Base-by-base conservation (phyloP, 64 coral and sea anemone genomes). In the Montipora cactus region DNA sequence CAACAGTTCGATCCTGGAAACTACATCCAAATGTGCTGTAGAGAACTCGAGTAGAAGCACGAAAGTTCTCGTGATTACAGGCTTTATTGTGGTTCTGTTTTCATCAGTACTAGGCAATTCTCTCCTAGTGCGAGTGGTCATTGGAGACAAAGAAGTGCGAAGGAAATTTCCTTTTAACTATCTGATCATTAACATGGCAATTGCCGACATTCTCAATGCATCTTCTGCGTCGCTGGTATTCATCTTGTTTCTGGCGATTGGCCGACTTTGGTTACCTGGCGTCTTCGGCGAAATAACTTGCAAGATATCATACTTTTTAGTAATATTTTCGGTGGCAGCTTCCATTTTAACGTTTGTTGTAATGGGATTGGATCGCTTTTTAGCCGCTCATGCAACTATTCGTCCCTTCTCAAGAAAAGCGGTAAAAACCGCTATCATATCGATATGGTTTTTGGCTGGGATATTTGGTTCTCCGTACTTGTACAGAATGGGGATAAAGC, bases 171-270 rank as follows among this genome's bases (percentile, higher is more conserved):
- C 82, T 11, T 96, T 96, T 74, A 96, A 96, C 61, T 90, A 90
- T 67, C 69, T 96, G 12, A 91, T 96, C 45, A 89, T 96, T 25
- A 89, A 81, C 76, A 96, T 96, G 91, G 95, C 95, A 25, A 79
- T 79, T 44, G 95, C 95, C 0, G 95, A 96, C 46, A 93, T 96
- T 87, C 76, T 96, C 9, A 92, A 93, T 79, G 95, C 84, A 5
- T 69, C 89, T 3, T 87, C 88, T 19, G 79, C 90, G 5, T 13
- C 77, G 45, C 80, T 92, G 2, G 44, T 93, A 62, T 75, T 89
- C 13, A 57, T 87, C 44, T 47, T 52, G 21, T 96, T 87, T 44
- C 55, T 93, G 15, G 79, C 70, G 18, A 57, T 80, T 67, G 25
- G 76, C 6, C 78, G 83, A 48, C 59, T 50, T 18, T 96, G 87